phyloP scores from a whole-genome alignment of 2,888 invertebrate genomes.

The Lampropteryx suffumata region DNA sequence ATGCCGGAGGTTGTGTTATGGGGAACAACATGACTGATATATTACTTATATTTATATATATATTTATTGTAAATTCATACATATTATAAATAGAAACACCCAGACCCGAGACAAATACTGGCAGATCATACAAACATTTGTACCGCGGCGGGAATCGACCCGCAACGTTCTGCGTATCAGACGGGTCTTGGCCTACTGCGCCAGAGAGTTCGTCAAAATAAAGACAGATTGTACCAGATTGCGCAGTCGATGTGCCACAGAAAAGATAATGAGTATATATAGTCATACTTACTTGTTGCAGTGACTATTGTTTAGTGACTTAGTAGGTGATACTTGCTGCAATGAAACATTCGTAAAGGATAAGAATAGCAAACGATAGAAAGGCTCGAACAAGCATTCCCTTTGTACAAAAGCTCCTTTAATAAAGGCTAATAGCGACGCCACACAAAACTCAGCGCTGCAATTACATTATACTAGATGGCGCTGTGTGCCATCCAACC shows the following conservation, averaged over 20 bases:
- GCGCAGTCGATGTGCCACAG: constrained; percentile 30
- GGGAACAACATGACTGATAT: too few relatives aligned
- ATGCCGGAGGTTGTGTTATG: too few relatives aligned
- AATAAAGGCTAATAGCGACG: constrained; percentile 18
- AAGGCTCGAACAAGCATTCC: constrained; percentile 54
- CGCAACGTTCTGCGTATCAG: too few relatives aligned
- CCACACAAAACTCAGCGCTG: constrained; percentile 9
- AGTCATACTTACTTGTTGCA: constrained; percentile 73
- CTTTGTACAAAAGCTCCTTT: constrained; percentile 30
- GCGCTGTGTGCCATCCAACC: not conserved
- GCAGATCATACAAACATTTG: too few relatives aligned
- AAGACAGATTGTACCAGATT: too few relatives aligned
- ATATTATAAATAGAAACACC: too few relatives aligned
- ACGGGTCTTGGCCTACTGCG: too few relatives aligned
- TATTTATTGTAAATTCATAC: too few relatives aligned
- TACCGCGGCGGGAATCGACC: too few relatives aligned
- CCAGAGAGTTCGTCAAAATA: too few relatives aligned
- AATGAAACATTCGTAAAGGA: constrained; percentile 75
- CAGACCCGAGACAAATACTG: too few relatives aligned
- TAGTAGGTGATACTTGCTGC: constrained; percentile 81
- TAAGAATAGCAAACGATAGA: constrained; percentile 69
- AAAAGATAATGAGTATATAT: constrained; percentile 38
- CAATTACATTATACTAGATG: constrained; percentile 16
- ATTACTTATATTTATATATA: too few relatives aligned
- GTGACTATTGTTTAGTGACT: constrained; percentile 78